Base-by-base conservation (phyloP, 1,140 invertebrate genomes). In the Eupeodes corollae region DNA sequence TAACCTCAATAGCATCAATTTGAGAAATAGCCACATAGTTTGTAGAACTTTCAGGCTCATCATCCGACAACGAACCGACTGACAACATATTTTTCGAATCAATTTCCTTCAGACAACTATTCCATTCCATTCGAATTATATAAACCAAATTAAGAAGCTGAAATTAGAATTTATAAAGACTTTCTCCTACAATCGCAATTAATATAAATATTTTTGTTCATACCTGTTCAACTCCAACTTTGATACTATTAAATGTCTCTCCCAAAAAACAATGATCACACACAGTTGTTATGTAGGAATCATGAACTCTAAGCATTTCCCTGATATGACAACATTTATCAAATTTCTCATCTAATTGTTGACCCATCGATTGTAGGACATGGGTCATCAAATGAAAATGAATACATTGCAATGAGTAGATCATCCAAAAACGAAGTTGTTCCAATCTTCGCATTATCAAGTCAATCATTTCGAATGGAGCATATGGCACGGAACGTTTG, bases 341-440 rank as follows among this genome's bases (percentile, higher is more conserved):
- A 1, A 67, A 41, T 18, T 52, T 42, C 0, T 39, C 43, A 32
- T 63, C 59, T 16, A 68, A 54, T 34, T 61, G 52, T 1, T 46
- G 19, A 1, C 55, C 56, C 41, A 62, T 19, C 0, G 51, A 42
- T 15, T 63, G 53, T 33, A 67, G 43, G 0, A 61, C 56, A 31
- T 54, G 32, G 1, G 53, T 61, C 52, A 57, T 63, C 6, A 68
- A 34, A 55, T 68, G 58, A 9, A 50, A 53, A 42, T 66, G 63
- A 16, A 68, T 35, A 41, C 48, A 56, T 44, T 57, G 56, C 31
- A 61, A 44, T 5, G 63, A 40, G 31, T 57, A 60, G 9, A 58
- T 53, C n/a, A 68, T 49, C 63, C 63, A 68, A 38, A 67, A 67
- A 16, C 66, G 63, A n/a, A 64, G 3, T 2, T 63, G 60, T 41